Evolutionary conservation across 2,113 vertebrate species (phyloP).

Genomic region (Cyrtonyx montezumae): DNA sequence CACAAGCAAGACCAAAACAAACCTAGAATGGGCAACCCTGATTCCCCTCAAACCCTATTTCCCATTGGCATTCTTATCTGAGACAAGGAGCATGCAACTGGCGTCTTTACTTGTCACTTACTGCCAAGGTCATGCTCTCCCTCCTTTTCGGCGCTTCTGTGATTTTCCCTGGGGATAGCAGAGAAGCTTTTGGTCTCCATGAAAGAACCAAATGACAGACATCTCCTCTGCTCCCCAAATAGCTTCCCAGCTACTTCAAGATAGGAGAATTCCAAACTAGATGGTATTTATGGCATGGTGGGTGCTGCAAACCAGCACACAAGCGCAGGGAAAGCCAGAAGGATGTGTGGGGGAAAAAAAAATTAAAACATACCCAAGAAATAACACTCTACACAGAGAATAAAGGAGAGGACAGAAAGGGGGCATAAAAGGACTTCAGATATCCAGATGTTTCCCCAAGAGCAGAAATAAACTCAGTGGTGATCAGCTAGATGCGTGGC

Average conservation of each 20-base stretch:
- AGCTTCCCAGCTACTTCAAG: neutral
- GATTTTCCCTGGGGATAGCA: conserved; percentile 4
- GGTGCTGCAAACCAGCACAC: neutral
- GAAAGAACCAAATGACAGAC: neutral
- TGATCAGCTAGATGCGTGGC: neutral
- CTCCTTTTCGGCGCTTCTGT: conserved; percentile 18
- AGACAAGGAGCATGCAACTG: conserved; percentile 19
- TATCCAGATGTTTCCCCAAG: neutral
- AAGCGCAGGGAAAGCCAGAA: neutral
- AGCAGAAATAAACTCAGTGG: neutral
- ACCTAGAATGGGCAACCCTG: neutral
- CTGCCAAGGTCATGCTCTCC: conserved; percentile 17
- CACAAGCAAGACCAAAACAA: neutral
- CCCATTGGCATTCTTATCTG: conserved; percentile 20
- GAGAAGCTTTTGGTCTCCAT: neutral
- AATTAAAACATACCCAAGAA: neutral
- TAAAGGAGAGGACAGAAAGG: neutral
- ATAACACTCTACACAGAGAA: neutral
- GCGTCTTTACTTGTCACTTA: conserved; percentile 10
- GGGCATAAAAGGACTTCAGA: neutral
- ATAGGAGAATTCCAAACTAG: conserved; percentile 2
- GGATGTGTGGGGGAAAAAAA: neutral
- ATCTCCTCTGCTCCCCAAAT: neutral
- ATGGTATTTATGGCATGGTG: neutral
- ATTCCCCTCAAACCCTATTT: conserved; percentile 17